phyloP scores from a whole-genome alignment of 2,113 vertebrate genomes.

The Tenebrosternarchus preto region DNA sequence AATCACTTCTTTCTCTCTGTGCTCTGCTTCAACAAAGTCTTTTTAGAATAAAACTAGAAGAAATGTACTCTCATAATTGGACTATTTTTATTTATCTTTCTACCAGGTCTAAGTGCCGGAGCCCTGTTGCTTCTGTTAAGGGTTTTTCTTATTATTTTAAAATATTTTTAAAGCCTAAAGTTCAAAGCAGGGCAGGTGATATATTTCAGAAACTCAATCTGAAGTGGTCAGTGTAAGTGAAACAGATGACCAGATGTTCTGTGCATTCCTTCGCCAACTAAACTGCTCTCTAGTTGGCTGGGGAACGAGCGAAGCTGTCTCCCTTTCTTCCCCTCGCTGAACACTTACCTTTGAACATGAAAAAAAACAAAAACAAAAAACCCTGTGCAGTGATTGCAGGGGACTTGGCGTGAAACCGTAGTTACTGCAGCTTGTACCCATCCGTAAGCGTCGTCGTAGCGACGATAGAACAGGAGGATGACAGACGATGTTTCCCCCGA shows the following conservation, averaged over 20 bases:
- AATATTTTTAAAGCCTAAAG: neutral
- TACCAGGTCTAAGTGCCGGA: neutral
- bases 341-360: conserved; percentile 24
- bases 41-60: conserved; percentile 45
- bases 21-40: conserved; percentile 24
- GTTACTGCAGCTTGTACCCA: conserved; percentile 14
- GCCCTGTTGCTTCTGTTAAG: neutral
- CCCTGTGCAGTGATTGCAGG: conserved; percentile 10
- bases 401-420: conserved; percentile 31
- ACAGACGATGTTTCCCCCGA: neutral
- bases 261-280: conserved; percentile 21
- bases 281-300: conserved; percentile 10
- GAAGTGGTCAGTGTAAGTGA: conserved; percentile 4
- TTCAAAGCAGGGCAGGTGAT: conserved; percentile 1
- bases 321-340: conserved; percentile 10
- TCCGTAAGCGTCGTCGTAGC: neutral
- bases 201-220: conserved; percentile 20
- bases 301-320: neutral
- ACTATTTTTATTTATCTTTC: neutral
- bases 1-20: neutral
- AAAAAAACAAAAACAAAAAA: too few species aligned
- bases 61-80: conserved; percentile 6
- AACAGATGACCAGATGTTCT: conserved; percentile 22
- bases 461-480: neutral
- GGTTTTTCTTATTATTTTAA: neutral